Evolutionary conservation across 1,140 invertebrate genomes (phyloP).

Genomic region (Monomorium pharaonis): DNA sequence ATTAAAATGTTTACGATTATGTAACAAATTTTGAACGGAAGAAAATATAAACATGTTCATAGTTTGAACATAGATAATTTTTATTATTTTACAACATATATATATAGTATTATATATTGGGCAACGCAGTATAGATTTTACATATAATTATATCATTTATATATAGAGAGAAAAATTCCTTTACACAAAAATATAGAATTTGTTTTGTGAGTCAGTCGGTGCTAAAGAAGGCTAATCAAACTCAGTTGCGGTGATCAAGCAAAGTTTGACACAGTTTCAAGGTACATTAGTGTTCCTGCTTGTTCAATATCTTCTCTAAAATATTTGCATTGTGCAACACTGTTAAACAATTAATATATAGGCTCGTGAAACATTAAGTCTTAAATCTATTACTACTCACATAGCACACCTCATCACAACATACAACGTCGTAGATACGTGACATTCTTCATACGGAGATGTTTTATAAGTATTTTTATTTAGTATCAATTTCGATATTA

Average conservation of each 20-base stretch:
- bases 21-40: neutral
- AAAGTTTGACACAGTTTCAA: conserved; percentile 63
- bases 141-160: conserved; percentile 78
- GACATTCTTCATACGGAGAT: too few relatives aligned
- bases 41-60: conserved; percentile 30
- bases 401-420: too few relatives aligned
- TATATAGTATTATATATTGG: conserved; percentile 82
- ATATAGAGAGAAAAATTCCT: conserved; percentile 76
- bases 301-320: neutral
- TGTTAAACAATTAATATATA: conserved; percentile 33
- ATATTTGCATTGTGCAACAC: neutral
- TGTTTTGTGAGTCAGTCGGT: conserved; percentile 80
- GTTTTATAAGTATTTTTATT: neutral
- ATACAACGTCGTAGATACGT: too few relatives aligned
- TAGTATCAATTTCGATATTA: neutral
- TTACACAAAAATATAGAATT: conserved; percentile 85
- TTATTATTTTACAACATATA: conserved; percentile 85
- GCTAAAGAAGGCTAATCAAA: conserved; percentile 78
- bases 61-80: conserved; percentile 83
- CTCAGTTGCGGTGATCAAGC: conserved; percentile 66
- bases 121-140: conserved; percentile 82
- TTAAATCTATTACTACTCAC: neutral
- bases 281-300: conserved; percentile 44
- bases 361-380: conserved; percentile 37
- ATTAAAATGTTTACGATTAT: neutral